phyloP scores from a whole-genome alignment of 2,797 vertebrate genomes.

The Sebastes umbrosus region DNA sequence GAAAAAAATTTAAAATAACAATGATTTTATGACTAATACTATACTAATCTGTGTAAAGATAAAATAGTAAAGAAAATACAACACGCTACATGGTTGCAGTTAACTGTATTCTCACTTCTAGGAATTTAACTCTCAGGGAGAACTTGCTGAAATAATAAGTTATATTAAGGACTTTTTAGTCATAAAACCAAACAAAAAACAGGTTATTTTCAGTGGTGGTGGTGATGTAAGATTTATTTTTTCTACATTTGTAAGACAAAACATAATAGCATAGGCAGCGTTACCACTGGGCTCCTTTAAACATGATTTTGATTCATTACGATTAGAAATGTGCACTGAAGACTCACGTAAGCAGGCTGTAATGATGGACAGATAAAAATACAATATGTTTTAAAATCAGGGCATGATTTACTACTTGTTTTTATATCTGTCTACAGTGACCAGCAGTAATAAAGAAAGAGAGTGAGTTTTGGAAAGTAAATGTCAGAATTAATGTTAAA shows the following conservation, averaged over 20 bases:
- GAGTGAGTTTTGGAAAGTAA: not conserved
- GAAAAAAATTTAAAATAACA: accelerated
- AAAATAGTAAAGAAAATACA: not conserved
- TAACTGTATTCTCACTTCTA: too few relatives aligned
- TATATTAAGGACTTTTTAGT: too few relatives aligned
- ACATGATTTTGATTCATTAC: not conserved
- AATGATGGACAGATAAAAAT: not conserved
- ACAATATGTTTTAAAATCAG: not conserved
- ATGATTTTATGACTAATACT: too few relatives aligned
- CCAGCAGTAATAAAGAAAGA: not conserved
- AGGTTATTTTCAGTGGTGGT: too few relatives aligned
- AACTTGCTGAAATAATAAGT: too few relatives aligned
- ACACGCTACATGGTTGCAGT: not conserved
- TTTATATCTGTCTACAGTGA: not conserved
- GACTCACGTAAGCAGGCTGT: not conserved
- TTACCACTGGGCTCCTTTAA: too few relatives aligned
- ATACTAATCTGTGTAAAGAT: too few relatives aligned
- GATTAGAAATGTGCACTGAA: not conserved
- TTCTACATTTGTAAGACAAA: not conserved
- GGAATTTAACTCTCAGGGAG: too few relatives aligned
- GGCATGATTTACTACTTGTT: not conserved
- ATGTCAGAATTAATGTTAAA: not conserved
- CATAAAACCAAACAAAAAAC: too few relatives aligned
- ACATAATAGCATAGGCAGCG: not conserved
- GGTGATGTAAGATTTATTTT: too few relatives aligned